phyloP scores from a whole-genome alignment of 1,140 invertebrate genomes.

The Trichonephila clavipes region DNA sequence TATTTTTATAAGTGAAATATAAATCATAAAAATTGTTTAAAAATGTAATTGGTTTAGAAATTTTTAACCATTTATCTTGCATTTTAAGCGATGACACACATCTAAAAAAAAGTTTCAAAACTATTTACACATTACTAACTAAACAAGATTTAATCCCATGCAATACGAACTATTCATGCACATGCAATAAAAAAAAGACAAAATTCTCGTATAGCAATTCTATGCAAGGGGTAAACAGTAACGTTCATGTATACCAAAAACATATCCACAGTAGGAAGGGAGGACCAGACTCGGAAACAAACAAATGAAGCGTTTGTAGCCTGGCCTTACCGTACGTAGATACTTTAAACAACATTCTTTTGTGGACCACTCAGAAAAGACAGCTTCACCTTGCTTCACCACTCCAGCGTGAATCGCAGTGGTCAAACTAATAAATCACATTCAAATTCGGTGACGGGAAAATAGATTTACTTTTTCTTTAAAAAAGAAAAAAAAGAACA shows the following conservation, averaged over 20 bases:
- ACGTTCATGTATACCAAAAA: constrained; percentile 50
- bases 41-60: no score
- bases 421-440: background rate
- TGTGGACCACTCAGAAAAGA: background rate
- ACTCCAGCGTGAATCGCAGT: background rate
- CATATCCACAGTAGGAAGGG: constrained; percentile 47
- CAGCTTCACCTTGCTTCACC: background rate
- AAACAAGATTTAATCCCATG: background rate
- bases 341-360: constrained; percentile 65
- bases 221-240: constrained; percentile 31
- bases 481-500: background rate
- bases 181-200: constrained; percentile 3
- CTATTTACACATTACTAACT: no score
- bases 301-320: constrained; percentile 30
- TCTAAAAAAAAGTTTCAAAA: no score
- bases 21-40: no score
- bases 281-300: constrained; percentile 40
- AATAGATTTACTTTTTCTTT: no score
- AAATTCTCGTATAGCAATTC: background rate
- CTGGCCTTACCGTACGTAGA: constrained; percentile 62
- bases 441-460: background rate
- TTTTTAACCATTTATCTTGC: no score
- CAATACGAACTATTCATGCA: background rate
- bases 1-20: no score
- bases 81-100: no score